These are phyloP conservation scores for Archaeoteleia sp. DNA, from an alignment of 2,888 invertebrate genomes.

Conservation along the genomic window DNA sequence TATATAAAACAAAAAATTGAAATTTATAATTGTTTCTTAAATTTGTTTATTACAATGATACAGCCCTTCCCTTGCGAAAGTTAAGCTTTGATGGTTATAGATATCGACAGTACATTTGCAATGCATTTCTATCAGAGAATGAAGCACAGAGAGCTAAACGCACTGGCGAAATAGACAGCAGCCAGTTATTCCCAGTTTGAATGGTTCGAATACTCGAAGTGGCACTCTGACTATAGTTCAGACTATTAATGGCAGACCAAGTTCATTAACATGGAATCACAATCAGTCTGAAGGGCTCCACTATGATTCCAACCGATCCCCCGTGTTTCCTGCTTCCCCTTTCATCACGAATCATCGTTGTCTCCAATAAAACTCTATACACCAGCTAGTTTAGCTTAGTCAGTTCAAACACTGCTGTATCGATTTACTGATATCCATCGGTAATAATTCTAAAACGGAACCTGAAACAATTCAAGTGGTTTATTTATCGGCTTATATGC, in stretches of 20 bases:
- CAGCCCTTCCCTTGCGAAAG: constrained; percentile 27
- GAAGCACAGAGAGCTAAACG: constrained; percentile 15
- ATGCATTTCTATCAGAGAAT: constrained; percentile 25
- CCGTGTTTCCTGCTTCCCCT: constrained; percentile 18
- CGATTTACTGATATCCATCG: too few relatives aligned
- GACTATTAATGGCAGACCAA: constrained; percentile 64
- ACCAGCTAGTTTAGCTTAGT: neutral
- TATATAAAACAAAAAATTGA: too few relatives aligned
- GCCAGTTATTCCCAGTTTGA: constrained; percentile 40
- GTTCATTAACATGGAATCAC: constrained; percentile 66
- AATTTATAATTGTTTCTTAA: too few relatives aligned
- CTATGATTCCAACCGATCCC: constrained; percentile 26
- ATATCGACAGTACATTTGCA: constrained; percentile 60
- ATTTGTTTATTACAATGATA: too few relatives aligned
- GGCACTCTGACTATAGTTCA: constrained; percentile 63
- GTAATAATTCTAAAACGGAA: too few relatives aligned
- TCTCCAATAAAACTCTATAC: constrained; percentile 12
- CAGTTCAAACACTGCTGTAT: neutral
- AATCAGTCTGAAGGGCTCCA: constrained; percentile 32
- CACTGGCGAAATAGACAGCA: constrained; percentile 37
- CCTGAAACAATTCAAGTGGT: too few relatives aligned
- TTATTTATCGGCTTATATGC: too few relatives aligned
- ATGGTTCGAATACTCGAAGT: constrained; percentile 51
- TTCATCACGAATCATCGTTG: constrained; percentile 10
- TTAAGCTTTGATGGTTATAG: constrained; percentile 55